Base-by-base conservation (phyloP, 2,888 invertebrate genomes). In the Amphimallon solstitiale region DNA sequence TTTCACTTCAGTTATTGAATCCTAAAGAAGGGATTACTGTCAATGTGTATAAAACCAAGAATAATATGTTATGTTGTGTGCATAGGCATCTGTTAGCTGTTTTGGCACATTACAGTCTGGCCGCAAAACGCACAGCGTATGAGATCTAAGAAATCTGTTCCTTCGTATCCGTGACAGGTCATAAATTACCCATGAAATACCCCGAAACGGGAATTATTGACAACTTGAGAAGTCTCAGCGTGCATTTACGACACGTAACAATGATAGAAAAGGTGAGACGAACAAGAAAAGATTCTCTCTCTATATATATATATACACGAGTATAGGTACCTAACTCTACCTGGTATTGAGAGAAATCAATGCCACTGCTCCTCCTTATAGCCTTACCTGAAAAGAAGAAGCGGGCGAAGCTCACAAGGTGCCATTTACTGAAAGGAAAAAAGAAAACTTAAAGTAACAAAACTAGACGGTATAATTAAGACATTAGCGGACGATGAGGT, bases 401-500 rank as follows among this genome's bases (percentile, higher is more conserved):
- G 5, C 29, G 29, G 29, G 29, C 9, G 29, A 9, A 29, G 29
- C 29, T 5, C 29, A 29, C 29, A 29, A 29, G 29, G 29, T 29
- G 29, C 29, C 29, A 29, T 29, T 29, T 29, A 29, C 29, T 29
- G 29, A 29, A 29, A 29, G 29, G 29, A 29, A 29, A 29, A 29
- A 29, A 29, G 29, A 29, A 29, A 29, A 29, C 29, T 9, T 29
- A 29, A 29, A 29, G 9, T 5, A 7, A 29, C 9, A 29, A 29
- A 29, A 29, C 46, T 48, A 21, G 40, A 37, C 56, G 59, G 38
- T 48, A 65, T 65, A 65, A 65, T 65, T 65, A 65, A 65, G 64
- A 65, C 64, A 65, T 65, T 65, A 65, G 64, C 48, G 17, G 56
- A 43, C 23, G 56, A n/a, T 15, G 56, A 59, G 56, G 43, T 59